A percentile compares a stretch with the other conserved stretches of the same genome.
phyloP scores from a whole-genome alignment of 2,888 invertebrate species.

The Acanthopleura granulata region DNA sequence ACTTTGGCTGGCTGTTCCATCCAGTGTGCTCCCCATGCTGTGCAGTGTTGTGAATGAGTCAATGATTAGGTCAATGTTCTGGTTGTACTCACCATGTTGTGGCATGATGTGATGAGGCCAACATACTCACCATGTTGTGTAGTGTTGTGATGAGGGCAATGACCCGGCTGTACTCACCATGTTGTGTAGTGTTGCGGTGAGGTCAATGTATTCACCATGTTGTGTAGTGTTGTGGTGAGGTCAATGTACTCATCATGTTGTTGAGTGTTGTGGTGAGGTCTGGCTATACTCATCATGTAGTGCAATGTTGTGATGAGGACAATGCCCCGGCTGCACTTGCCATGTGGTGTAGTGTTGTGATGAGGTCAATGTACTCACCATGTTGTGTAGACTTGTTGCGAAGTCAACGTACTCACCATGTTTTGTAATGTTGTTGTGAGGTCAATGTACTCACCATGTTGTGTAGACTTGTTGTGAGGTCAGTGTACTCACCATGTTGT shows the following conservation, averaged over 20 bases:
- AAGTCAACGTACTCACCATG: conserved; percentile 74
- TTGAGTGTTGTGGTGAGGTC: conserved; percentile 79
- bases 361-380: conserved; percentile 91
- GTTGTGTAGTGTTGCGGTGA: conserved; percentile 75
- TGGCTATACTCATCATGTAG: conserved; percentile 53
- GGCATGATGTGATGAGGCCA: conserved; percentile 79
- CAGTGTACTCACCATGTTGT: conserved; percentile 81
- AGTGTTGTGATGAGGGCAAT: conserved; percentile 82
- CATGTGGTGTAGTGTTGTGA: conserved; percentile 72
- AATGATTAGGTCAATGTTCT: conserved; percentile 94
- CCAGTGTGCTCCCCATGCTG: conserved; percentile 46
- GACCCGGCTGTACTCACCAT: conserved; percentile 83
- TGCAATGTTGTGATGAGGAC: conserved; percentile 79
- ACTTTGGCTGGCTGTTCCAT: no score
- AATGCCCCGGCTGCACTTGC: conserved; percentile 93
- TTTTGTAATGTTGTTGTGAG: conserved; percentile 76
- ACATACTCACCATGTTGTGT: conserved; percentile 69
- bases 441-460: conserved; percentile 84
- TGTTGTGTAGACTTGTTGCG: conserved; percentile 93
- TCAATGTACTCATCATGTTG: conserved; percentile 83
- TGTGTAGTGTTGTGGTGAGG: conserved; percentile 76
- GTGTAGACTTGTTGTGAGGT: conserved; percentile 78
- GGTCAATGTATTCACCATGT: conserved; percentile 76
- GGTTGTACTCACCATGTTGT: conserved; percentile 78
- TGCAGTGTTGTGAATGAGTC: conserved; percentile 74